A percentile compares a stretch with the other conserved stretches of the same genome.
Conservation (phyloP, 2,888 invertebrate species). For the Galeopsomyia nigrocyanea region DNA sequence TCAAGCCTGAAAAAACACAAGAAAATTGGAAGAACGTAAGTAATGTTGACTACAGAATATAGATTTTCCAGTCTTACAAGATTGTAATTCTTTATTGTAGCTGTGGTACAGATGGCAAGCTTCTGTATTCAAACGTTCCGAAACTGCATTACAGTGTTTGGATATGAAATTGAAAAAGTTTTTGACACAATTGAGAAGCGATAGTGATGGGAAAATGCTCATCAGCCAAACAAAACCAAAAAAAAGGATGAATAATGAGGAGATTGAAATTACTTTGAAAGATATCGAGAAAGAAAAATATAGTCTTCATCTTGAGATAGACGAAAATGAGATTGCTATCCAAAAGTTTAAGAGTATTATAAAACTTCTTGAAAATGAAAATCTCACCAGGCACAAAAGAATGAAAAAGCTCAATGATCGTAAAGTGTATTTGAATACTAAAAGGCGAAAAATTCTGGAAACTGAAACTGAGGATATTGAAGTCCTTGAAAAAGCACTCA, state of each 20-base stretch:
- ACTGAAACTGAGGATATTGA: neutral
- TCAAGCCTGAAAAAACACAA: constrained; percentile 29
- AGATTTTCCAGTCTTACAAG: neutral
- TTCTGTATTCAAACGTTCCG: constrained; percentile 11
- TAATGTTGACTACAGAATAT: neutral
- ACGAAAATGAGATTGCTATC: constrained; percentile 31
- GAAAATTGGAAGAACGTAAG: constrained; percentile 31
- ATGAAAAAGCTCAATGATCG: constrained; percentile 6
- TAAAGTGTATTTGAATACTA: constrained; percentile 11
- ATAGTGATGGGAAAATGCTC: neutral
- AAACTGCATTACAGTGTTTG: neutral
- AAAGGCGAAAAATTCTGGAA: constrained; percentile 9
- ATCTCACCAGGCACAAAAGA: constrained; percentile 14
- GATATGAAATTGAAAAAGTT: constrained; percentile 25
- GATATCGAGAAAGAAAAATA: constrained; percentile 26
- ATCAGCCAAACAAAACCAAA: neutral
- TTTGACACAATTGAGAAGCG: constrained; percentile 7
- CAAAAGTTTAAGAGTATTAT: neutral
- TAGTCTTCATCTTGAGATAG: constrained; percentile 22
- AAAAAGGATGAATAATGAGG: neutral
- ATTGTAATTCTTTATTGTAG: constrained; percentile 18
- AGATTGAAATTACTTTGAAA: constrained; percentile 1
- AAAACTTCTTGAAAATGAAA: constrained; percentile 15
- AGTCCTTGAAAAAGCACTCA: neutral
- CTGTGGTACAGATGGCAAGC: constrained; percentile 24